Evolutionary conservation across 2,888 invertebrate genomes (phyloP).

Genomic region (Cylindroiulus punctatus): DNA sequence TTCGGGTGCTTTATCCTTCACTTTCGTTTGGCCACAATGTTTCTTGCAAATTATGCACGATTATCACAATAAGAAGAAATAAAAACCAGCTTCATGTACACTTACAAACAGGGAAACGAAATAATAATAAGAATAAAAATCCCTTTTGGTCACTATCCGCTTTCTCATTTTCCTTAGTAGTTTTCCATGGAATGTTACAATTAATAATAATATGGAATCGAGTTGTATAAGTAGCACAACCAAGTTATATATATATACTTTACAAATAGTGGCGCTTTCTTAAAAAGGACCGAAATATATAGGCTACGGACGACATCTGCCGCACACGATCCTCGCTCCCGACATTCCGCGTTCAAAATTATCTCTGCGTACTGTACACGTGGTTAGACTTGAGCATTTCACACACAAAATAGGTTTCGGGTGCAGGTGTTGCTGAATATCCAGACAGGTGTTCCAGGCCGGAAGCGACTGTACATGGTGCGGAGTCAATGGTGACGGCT

Average conservation of each 20-base stretch:
- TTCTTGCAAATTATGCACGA: constrained; percentile 40
- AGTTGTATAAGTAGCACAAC: constrained; percentile 47
- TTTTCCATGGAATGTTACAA: constrained; percentile 45
- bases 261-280: constrained; percentile 43
- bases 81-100: constrained; percentile 24
- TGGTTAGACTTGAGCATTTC: constrained; percentile 36
- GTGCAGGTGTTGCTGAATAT: constrained; percentile 45
- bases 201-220: constrained; percentile 42
- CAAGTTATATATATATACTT: constrained; percentile 45
- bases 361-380: constrained; percentile 5
- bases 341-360: constrained; percentile 1
- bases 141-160: constrained; percentile 41
- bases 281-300: constrained; percentile 47
- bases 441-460: constrained; percentile 2
- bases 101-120: constrained; percentile 35
- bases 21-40: constrained; percentile 16
- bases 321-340: neutral
- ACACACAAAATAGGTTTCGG: neutral
- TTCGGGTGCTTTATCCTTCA: neutral
- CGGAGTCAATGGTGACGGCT: neutral
- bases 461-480: neutral
- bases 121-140: constrained; percentile 26
- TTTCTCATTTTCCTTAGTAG: constrained; percentile 33
- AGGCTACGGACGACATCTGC: constrained; percentile 2
- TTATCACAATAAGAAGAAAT: constrained; percentile 22